Evolutionary conservation across 2,113 vertebrate species (phyloP), one percentile per base, ranked within the genome.

Genomic region (Merops nubicus): DNA sequence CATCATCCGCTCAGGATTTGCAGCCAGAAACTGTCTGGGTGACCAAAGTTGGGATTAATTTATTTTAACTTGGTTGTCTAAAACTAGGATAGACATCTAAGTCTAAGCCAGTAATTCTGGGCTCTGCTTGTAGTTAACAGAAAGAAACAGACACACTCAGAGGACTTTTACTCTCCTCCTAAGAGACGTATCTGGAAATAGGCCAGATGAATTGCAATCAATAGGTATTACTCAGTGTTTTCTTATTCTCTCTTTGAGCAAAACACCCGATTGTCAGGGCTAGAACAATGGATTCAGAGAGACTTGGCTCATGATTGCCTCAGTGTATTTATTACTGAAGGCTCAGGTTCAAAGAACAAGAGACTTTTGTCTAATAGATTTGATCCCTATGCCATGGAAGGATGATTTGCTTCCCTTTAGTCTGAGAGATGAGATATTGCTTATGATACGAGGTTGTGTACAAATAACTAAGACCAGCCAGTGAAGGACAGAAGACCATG

Each of bases 251-350:
- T 80, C 50, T 65, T 7, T 17, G 9, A 56, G 23, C 1, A 72
- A 81, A 89, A 67, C n/a, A 29, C 3, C 5, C 3, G 33, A 6
- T n/a, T 85, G 13, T 29, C 11, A 26, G 0, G 1, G 21, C 20
- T 75, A 67, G 33, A 74, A 15, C 5, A 43, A 25, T 17, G 11
- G 4, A 65, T 65, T 88, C 14, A 34, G 53, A 28, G 72, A 90
- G 31, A 47, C 23, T 34, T 65, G 28, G n/a, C 14, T 60, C 6
- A 31, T 2, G 1, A 11, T 42, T 0, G 0, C 26, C 53, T 82
- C 57, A 38, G 29, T 31, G 26, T 34, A 50, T 17, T 53, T 45
- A 6, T 34, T 94, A n/a, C 28, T 2, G 2, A 80, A 77, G 34
- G 38, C 23, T 76, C 21, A 1, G 1, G 3, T 72, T 72, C 28